A percentile compares a stretch with the other conserved stretches of the same genome.
Conservation (phyloP, 2,888 invertebrate genomes). For the Protonemura montana region DNA sequence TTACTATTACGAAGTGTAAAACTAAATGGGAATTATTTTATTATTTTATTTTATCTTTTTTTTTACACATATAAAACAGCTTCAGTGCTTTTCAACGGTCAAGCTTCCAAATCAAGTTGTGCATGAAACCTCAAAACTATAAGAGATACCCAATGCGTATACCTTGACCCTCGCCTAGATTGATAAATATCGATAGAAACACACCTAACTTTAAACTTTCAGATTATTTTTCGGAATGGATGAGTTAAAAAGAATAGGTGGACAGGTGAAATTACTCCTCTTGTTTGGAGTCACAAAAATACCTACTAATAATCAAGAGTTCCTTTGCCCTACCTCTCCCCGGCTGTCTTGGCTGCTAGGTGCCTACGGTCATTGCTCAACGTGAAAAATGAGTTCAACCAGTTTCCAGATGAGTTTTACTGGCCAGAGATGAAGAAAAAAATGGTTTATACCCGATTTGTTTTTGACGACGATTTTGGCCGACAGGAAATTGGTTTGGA, state of each 20-base stretch:
- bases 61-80: too few relatives aligned
- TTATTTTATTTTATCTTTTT: too few relatives aligned
- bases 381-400: slow-evolving; percentile 39
- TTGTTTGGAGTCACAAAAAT: slow-evolving; percentile 21
- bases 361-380: slow-evolving; percentile 18
- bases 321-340: background rate
- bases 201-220: background rate
- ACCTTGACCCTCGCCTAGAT: background rate
- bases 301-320: slow-evolving; percentile 13
- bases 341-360: background rate
- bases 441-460: slow-evolving; percentile 31
- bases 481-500: slow-evolving; percentile 39
- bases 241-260: slow-evolving; percentile 31
- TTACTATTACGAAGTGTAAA: too few relatives aligned
- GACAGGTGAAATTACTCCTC: slow-evolving; percentile 37
- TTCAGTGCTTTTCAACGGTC: too few relatives aligned
- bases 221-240: slow-evolving; percentile 21
- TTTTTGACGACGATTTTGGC: slow-evolving; percentile 39
- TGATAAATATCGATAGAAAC: background rate
- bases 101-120: too few relatives aligned
- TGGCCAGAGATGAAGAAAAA: slow-evolving; percentile 20
- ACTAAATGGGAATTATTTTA: too few relatives aligned
- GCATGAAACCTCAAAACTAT: too few relatives aligned
- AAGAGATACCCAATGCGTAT: too few relatives aligned
- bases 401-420: slow-evolving; percentile 39